These are phyloP conservation scores for Microvelia longipes DNA, from an alignment of 1,140 invertebrate genomes.

Conservation along the genomic window DNA sequence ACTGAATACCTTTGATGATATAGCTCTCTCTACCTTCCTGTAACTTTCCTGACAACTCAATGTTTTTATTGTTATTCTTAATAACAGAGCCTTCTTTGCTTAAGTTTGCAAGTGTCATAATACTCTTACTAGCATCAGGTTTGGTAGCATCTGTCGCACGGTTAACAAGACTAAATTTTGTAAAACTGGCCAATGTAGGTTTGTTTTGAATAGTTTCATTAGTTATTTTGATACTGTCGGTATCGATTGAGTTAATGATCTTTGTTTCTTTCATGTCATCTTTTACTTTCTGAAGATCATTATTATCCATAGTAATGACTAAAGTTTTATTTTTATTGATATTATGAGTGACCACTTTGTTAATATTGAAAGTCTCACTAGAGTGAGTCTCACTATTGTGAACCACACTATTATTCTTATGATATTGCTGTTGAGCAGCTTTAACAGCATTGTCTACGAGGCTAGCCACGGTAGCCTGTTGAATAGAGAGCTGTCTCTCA, in stretches of 20 bases:
- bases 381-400: conserved; percentile 1
- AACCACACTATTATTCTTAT: conserved; percentile 5
- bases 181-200: neutral
- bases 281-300: neutral
- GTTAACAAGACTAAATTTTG: neutral
- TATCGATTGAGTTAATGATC: neutral
- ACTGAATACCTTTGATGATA: neutral
- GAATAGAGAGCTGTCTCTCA: conserved; percentile 10
- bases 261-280: neutral
- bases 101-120: neutral
- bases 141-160: neutral
- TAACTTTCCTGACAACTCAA: neutral
- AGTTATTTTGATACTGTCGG: neutral
- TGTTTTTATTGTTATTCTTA: neutral
- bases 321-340: conserved; percentile 1
- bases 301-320: neutral
- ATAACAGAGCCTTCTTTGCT: neutral
- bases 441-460: conserved; percentile 25
- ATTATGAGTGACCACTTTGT: neutral
- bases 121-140: neutral
- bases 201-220: neutral
- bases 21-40: neutral
- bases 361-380: neutral
- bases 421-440: conserved; percentile 15
- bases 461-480: conserved; percentile 21